Evolutionary conservation across 1,140 invertebrate genomes (phyloP).

Genomic region (Philopotamus ludificatus): DNA sequence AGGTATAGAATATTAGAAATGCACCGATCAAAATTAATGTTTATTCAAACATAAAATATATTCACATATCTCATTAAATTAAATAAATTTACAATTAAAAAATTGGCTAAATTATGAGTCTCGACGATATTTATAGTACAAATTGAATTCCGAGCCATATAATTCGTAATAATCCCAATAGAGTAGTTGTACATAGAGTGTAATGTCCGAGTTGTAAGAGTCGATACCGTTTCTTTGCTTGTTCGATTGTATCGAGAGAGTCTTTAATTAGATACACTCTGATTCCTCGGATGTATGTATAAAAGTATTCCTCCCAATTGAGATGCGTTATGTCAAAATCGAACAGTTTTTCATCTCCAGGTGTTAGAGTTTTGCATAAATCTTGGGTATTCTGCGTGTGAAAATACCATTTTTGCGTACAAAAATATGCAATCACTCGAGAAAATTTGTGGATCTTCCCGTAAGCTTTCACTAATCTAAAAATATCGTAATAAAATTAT

Average conservation of each 20-base stretch:
- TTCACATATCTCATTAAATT: neutral
- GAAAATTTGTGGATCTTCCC: constrained; percentile 71
- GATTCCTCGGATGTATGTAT: constrained; percentile 58
- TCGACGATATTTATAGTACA: too few species aligned
- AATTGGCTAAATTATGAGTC: neutral
- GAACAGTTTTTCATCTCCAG: constrained; percentile 60
- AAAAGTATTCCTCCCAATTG: constrained; percentile 62
- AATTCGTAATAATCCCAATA: constrained; percentile 1
- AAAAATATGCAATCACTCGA: constrained; percentile 70
- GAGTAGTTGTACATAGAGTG: constrained; percentile 13
- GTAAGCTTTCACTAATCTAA: constrained; percentile 72
- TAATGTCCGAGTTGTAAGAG: constrained; percentile 21
- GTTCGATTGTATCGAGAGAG: constrained; percentile 52
- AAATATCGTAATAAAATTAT: constrained; percentile 24
- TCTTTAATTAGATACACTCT: constrained; percentile 64
- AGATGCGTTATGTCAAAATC: constrained; percentile 59
- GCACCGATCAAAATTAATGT: neutral
- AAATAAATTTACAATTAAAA: neutral
- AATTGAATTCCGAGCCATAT: neutral
- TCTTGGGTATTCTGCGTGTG: constrained; percentile 64
- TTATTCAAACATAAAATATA: neutral
- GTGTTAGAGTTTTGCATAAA: constrained; percentile 48
- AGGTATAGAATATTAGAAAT: neutral
- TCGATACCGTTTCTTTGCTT: constrained; percentile 41
- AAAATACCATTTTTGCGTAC: constrained; percentile 69